Evolutionary conservation across 2,797 vertebrate genomes (phyloP).

Genomic region (Phylloscopus collybita): DNA sequence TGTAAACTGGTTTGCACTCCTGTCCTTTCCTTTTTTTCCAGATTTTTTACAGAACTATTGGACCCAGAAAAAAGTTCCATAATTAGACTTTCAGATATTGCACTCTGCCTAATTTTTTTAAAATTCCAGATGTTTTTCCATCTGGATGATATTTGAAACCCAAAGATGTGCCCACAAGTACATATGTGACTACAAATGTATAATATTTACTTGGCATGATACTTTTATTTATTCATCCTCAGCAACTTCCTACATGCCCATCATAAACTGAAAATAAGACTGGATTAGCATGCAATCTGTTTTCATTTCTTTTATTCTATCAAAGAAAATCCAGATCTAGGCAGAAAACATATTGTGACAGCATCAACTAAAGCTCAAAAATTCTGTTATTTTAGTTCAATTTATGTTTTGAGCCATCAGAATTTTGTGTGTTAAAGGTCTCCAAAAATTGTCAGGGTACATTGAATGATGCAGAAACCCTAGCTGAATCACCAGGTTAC

Average conservation of each 20-base stretch:
- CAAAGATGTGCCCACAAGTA: neutral
- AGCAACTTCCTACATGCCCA: neutral
- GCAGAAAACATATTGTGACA: neutral
- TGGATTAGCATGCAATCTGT: neutral
- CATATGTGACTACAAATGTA: conserved; percentile 37
- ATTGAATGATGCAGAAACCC: neutral
- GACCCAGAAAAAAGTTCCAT: neutral
- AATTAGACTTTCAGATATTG: conserved; percentile 18
- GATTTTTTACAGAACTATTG: neutral
- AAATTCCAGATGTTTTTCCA: conserved; percentile 35
- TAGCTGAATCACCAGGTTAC: neutral
- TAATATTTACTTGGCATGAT: conserved; percentile 37
- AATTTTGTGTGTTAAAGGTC: neutral
- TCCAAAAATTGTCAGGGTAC: neutral
- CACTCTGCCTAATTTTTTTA: neutral
- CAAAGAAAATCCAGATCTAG: conserved; percentile 17
- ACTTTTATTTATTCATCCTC: conserved; percentile 23
- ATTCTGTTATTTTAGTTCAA: neutral
- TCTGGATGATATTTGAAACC: conserved; percentile 14
- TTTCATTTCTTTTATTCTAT: conserved; percentile 23
- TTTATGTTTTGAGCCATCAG: neutral
- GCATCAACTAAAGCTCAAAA: neutral
- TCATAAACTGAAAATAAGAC: conserved; percentile 33
- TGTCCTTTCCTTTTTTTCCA: neutral
- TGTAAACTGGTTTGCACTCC: neutral